These are phyloP conservation scores for Drosophila melanogaster DNA, from an alignment of 1,140 invertebrate genomes.

Conservation along the genomic window DNA sequence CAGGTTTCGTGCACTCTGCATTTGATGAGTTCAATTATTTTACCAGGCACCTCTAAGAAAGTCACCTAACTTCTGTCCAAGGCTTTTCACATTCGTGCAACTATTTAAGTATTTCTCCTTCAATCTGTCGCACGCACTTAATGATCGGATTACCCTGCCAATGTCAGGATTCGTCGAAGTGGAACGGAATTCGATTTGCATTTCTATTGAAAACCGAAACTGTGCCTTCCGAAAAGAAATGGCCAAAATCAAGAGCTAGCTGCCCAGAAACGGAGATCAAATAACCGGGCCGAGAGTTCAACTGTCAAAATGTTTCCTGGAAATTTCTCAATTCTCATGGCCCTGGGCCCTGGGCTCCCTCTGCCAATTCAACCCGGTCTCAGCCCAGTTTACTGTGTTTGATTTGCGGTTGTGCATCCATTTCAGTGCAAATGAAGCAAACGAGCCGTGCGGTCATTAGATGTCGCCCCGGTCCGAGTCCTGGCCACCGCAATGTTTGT, in stretches of 20 bases:
- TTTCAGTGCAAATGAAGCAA: slow-evolving; percentile 80
- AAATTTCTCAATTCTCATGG: slow-evolving; percentile 26
- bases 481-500: slow-evolving; percentile 43
- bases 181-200: slow-evolving; percentile 26
- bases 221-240: not conserved
- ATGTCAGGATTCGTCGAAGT: slow-evolving; percentile 4
- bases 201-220: slow-evolving; percentile 31
- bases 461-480: slow-evolving; percentile 36
- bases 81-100: not conserved
- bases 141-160: slow-evolving; percentile 12
- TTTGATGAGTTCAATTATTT: not conserved
- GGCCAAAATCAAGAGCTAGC: slow-evolving; percentile 19
- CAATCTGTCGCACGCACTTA: slow-evolving; percentile 3
- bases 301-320: slow-evolving; percentile 37
- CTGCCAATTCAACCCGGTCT: not conserved
- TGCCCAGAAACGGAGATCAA: slow-evolving; percentile 23
- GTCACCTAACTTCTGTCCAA: not conserved
- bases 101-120: not conserved
- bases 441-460: slow-evolving; percentile 79
- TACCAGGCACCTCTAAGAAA: not conserved
- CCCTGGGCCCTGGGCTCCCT: not conserved
- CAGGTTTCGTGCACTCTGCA: not conserved
- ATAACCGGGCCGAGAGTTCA: slow-evolving; percentile 24
- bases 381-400: slow-evolving; percentile 58
- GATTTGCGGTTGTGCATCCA: slow-evolving; percentile 81